Evolutionary conservation across 1,140 invertebrate genomes (phyloP), one percentile per base, ranked within the genome.

Genomic region (Drosophila sulfurigaster): DNA sequence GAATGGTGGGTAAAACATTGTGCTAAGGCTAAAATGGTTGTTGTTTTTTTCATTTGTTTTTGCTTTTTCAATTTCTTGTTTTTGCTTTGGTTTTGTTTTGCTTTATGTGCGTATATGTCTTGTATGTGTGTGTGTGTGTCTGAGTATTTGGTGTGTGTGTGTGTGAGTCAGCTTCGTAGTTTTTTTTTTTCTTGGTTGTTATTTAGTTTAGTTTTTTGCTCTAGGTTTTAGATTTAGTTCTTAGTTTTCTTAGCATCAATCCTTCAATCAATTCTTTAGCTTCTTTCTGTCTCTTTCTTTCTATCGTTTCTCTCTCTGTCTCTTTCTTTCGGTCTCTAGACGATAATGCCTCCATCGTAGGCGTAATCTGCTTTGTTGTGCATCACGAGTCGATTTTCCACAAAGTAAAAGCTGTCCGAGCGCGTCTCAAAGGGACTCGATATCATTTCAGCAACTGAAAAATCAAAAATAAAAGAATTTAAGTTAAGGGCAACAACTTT

Each of bases 391-490:
- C 95, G 94, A 93, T 99, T 96, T 92, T 99, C 98, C 48, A 99
- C 98, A 94, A 99, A 99, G 93, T 99, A 99, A 94, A 99, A 99
- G 86, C 98, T 99, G 93, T 99, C 99, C 0, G 98, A 99, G 79
- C 97, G 95, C 16, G 99, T 99, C 93, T 99, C 98, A 93, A 98
- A 99, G 20, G 99, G 99, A 93, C 96, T 95, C 10, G 96, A 95
- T 75, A 99, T 98, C 98, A 99, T 99, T 93, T 99, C 98, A 81
- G 97, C 95, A 90, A 98, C 98, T 99, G 94, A 68, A 95, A 79
- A 8, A 41, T 16, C 15, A 6, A 49, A 38, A 13, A 1, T 2
- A 15, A 0, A 20, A 7, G 0, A 20, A 20, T 20, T 20, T 20
- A 20, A 20, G 20, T 48, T 15, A 48, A 48, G 2, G 46, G 1